Conservation (phyloP, 1,140 invertebrate genomes). For the Melipona quadrifasciata region DNA sequence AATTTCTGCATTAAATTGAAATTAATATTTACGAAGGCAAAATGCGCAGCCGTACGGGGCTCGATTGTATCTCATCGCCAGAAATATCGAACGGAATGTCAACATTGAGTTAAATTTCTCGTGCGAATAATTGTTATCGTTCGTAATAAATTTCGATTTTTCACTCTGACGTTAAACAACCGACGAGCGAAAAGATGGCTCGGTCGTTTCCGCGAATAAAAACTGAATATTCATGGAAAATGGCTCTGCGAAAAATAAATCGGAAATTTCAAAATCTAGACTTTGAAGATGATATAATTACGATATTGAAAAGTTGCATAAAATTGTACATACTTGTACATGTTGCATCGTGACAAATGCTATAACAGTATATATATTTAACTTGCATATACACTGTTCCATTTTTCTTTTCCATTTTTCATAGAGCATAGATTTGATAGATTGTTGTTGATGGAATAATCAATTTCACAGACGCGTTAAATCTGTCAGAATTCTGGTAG, state of each 20-base stretch:
- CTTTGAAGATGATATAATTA: neutral
- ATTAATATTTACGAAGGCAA: slow-evolving; percentile 18
- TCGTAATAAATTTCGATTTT: neutral
- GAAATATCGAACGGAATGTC: neutral
- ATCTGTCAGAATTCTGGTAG: neutral
- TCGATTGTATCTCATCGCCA: neutral
- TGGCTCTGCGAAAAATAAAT: neutral
- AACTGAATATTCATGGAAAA: neutral
- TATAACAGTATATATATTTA: neutral
- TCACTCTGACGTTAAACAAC: neutral
- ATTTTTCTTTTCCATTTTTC: neutral
- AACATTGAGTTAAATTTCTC: neutral
- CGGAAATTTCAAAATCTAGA: neutral
- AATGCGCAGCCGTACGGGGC: neutral
- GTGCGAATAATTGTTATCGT: neutral
- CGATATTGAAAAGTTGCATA: neutral
- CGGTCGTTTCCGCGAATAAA: neutral
- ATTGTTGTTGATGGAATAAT: neutral
- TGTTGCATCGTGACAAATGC: no score
- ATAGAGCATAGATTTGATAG: neutral
- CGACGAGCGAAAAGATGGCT: no score
- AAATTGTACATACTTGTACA: no score
- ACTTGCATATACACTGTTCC: neutral
- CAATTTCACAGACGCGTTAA: neutral
- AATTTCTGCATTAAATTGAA: slow-evolving; percentile 2